These are phyloP conservation scores for Coregonus sp. DNA, from an alignment of 2,797 vertebrate genomes.

Conservation along the genomic window DNA sequence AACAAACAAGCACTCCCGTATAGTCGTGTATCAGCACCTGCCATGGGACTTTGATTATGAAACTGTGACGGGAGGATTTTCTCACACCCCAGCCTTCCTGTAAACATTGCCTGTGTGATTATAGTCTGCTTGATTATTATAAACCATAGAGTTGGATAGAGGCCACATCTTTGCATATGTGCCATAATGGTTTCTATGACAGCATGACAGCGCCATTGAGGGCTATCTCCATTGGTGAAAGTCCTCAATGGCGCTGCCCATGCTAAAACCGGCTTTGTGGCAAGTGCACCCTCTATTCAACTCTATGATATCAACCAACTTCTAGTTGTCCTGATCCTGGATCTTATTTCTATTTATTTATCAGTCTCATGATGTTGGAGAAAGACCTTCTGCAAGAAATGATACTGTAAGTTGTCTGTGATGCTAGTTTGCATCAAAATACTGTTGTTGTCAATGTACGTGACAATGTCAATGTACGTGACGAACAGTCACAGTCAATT, in stretches of 20 bases:
- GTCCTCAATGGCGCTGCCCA: background rate
- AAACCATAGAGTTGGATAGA: background rate
- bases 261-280: background rate
- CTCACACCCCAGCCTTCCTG: background rate
- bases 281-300: background rate
- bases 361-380: slow-evolving; percentile 5
- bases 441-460: background rate
- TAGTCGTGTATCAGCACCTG: background rate
- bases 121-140: background rate
- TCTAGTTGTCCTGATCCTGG: background rate
- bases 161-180: background rate
- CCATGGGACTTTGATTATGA: background rate
- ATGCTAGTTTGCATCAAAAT: background rate
- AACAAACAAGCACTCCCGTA: background rate
- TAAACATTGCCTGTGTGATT: background rate
- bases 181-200: background rate
- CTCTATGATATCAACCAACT: background rate
- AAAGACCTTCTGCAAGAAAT: slow-evolving; percentile 6
- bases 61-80: background rate
- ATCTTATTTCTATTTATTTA: slow-evolving; percentile 3
- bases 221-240: background rate
- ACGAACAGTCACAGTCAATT: too few species aligned
- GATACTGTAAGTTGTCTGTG: slow-evolving; percentile 5
- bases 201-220: background rate
- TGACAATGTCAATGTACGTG: background rate